Evolutionary conservation across 1,140 invertebrate species (phyloP).

Genomic region (Arctopsyche grandis): DNA sequence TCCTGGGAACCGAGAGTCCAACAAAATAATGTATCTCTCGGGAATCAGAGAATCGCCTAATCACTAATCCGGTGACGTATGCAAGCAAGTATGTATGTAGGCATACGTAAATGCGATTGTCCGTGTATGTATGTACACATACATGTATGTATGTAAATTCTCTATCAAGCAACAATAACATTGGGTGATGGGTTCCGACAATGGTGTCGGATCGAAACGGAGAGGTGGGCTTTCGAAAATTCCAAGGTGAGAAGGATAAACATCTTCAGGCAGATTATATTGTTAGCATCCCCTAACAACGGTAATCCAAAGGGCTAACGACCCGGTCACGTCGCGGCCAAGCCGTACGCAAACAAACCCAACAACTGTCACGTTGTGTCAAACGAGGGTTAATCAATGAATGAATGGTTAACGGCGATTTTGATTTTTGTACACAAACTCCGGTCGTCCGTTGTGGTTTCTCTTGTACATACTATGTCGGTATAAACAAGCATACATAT

Average conservation of each 20-base stretch:
- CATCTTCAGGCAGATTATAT: slow-evolving; percentile 24
- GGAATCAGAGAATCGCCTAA: no score
- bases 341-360: slow-evolving; percentile 10
- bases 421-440: no score
- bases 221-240: neutral
- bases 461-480: no score
- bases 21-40: no score
- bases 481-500: no score
- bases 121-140: slow-evolving; percentile 4
- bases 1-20: no score
- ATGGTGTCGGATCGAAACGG: neutral
- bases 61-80: no score
- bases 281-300: slow-evolving; percentile 31
- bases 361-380: neutral
- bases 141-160: neutral
- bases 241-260: slow-evolving; percentile 23
- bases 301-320: slow-evolving; percentile 20
- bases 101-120: neutral
- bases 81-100: no score
- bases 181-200: neutral
- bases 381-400: neutral
- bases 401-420: no score
- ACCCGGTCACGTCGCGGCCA: slow-evolving; percentile 18
- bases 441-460: no score
- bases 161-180: neutral